Base-by-base conservation (phyloP, 2,113 vertebrate species). In the human region DNA sequence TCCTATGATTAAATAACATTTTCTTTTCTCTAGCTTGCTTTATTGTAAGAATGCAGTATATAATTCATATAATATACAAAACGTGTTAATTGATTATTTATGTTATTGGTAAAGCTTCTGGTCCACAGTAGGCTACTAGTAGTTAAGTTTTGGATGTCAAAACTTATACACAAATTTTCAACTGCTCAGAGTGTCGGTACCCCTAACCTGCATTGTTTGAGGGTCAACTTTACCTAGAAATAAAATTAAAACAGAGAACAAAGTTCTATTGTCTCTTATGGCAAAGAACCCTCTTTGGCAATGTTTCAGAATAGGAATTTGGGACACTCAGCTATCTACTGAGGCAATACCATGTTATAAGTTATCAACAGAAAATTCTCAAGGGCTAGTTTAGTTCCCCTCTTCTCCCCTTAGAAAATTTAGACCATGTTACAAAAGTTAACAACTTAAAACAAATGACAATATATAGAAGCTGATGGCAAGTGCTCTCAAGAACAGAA, bases 321-420 rank as follows among this genome's bases (percentile, higher is more conserved):
- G 40, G 40, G 55, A 13, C 20, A 35, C 6, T 76, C 45, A 13
- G 40, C 59, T 70, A 18, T 86, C 68, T n/a, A 66, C 35, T 5
- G 66, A 81, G 52, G 35, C 2, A 2, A 78, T 61, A 30, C 7
- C 8, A 48, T 52, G 20, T 73, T 86, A 73, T 48, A 61, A 35
- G 5, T 89, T 89, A 48, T n/a, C 70, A 83, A 68, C 75, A 94
- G 93, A 92, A 61, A 79, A 73, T 79, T 64, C 61, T 84, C 73
- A 73, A 95, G 55, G 20, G 52, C 45, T 81, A 40, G 16, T 48
- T 55, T 48, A 8, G 22, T 35, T 52, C 16, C 0, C 64, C 10
- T 43, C n/a, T 40, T 50, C 27, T 14, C 4, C 0, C 8, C 43
- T 70, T 86, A 38, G 59, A 80, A 89, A 92, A 92, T 90, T 48